Conservation (phyloP, 2,113 vertebrate species). For the Poeciliopsis prolifica region DNA sequence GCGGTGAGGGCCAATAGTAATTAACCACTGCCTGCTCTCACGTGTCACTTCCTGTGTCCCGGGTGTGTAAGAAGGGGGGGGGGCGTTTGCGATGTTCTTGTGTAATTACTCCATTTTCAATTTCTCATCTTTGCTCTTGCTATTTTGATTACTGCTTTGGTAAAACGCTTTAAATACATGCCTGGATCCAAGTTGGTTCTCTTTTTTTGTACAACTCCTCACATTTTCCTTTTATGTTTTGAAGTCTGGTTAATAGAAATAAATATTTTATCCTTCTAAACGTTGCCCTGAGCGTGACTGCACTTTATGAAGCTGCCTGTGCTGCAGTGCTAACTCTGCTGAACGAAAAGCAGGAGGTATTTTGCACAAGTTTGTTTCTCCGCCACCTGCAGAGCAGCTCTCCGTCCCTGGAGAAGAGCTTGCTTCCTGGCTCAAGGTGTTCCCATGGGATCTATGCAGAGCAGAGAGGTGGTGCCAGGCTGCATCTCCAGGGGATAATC, state of each 20-base stretch:
- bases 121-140: constrained; percentile 46
- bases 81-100: constrained; percentile 29
- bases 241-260: neutral
- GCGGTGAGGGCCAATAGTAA: constrained; percentile 72
- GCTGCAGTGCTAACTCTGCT: no score
- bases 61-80: constrained; percentile 53
- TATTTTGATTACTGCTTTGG: constrained; percentile 40
- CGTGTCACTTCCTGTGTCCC: constrained; percentile 75
- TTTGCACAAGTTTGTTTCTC: no score
- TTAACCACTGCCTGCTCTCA: constrained; percentile 77
- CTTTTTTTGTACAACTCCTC: neutral
- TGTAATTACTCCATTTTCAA: constrained; percentile 58
- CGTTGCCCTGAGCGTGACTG: neutral
- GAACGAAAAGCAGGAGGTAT: no score
- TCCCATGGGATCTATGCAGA: no score
- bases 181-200: neutral
- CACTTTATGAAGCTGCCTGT: neutral
- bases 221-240: neutral
- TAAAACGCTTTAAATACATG: constrained; percentile 6
- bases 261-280: neutral
- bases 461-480: no score
- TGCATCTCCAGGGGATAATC: no score
- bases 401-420: no score
- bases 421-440: no score
- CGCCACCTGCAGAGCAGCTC: no score